Evolutionary conservation across 2,888 invertebrate genomes (phyloP).

Genomic region (Athalia circularis): DNA sequence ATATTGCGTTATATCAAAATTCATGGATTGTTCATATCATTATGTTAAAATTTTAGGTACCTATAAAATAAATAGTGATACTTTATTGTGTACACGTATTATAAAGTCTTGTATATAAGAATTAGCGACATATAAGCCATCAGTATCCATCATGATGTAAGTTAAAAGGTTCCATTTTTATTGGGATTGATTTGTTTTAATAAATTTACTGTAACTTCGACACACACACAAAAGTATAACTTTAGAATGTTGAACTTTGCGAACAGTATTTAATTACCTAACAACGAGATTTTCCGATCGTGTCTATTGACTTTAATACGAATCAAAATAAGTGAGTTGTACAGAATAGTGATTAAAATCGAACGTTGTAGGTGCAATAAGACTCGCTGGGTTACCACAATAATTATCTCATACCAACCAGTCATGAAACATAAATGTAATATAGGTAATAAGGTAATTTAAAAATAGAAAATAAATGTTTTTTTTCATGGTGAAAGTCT

Average conservation of each 20-base stretch:
- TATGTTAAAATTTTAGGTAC: slow-evolving; percentile 19
- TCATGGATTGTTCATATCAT: slow-evolving; percentile 38
- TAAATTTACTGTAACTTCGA: not conserved
- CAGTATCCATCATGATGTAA: slow-evolving; percentile 9
- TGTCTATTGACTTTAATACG: slow-evolving; percentile 45
- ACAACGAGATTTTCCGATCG: slow-evolving; percentile 30
- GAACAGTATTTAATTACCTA: slow-evolving; percentile 11
- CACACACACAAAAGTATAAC: not conserved
- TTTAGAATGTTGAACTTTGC: slow-evolving; percentile 24
- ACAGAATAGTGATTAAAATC: slow-evolving; percentile 54
- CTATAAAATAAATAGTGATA: slow-evolving; percentile 15
- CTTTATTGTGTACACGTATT: slow-evolving; percentile 5
- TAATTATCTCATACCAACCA: slow-evolving; percentile 63
- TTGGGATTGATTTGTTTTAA: not conserved
- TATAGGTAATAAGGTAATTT: slow-evolving; percentile 44
- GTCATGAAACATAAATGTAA: slow-evolving; percentile 63
- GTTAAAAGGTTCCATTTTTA: slow-evolving; percentile 20
- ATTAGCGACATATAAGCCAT: slow-evolving; percentile 1
- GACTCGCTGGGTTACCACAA: slow-evolving; percentile 68
- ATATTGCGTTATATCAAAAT: not conserved
- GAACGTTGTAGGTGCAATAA: slow-evolving; percentile 69
- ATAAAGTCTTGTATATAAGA: not conserved
- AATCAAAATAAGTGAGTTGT: slow-evolving; percentile 52
- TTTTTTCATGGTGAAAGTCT: not conserved
- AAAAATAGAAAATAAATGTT: slow-evolving; percentile 15